A percentile compares a stretch with the other conserved stretches of the same genome.
Conservation (phyloP, 2,113 vertebrate genomes). For the Sylvicapra grimmia region DNA sequence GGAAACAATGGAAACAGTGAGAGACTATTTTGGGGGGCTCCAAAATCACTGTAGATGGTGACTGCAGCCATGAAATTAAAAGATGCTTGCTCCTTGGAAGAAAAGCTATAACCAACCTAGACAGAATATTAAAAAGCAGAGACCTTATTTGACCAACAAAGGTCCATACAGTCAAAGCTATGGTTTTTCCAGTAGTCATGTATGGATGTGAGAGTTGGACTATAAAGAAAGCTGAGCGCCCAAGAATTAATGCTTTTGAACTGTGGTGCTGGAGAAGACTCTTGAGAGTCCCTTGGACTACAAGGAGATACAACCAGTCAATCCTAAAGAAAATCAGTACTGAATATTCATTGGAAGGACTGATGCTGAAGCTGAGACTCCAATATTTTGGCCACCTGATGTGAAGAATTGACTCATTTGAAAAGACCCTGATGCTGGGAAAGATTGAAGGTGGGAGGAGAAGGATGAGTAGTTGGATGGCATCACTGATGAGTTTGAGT, state of each 20-base stretch:
- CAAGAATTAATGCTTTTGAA: background rate
- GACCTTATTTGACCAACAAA: background rate
- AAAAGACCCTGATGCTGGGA: background rate
- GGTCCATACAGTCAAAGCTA: background rate
- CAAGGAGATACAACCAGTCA: background rate
- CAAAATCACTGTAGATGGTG: background rate
- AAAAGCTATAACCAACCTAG: background rate
- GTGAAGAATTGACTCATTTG: background rate
- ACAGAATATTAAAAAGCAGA: background rate
- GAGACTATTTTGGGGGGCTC: background rate
- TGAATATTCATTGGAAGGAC: background rate
- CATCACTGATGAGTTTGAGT: background rate
- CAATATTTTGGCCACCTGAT: background rate
- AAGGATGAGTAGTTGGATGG: background rate
- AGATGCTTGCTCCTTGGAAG: background rate
- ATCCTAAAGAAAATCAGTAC: background rate
- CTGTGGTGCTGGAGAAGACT: background rate
- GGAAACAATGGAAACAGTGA: background rate
- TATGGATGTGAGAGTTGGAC: background rate
- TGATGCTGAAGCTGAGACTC: background rate
- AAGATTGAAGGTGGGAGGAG: background rate
- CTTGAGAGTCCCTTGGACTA: background rate
- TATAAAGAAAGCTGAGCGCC: background rate
- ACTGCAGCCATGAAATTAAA: background rate
- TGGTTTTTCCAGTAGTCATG: background rate